phyloP scores from a whole-genome alignment of 2,888 invertebrate species.

The Eledone cirrhosa region DNA sequence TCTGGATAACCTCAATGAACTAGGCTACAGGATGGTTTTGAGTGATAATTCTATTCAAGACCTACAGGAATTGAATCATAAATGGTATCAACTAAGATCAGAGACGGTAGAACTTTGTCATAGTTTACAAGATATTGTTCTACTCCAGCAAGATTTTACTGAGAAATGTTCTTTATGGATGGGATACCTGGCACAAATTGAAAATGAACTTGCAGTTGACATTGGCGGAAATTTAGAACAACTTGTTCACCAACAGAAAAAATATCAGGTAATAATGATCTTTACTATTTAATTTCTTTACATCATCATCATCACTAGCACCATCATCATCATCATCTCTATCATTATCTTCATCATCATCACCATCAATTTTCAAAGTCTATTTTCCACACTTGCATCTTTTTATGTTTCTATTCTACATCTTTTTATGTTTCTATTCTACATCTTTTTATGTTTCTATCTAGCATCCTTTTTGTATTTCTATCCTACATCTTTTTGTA shows the following conservation, averaged over 20 bases:
- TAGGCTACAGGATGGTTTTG: constrained; percentile 60
- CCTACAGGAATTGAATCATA: constrained; percentile 57
- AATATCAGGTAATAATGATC: constrained; percentile 53
- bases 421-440: too few relatives aligned
- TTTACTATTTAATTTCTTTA: not conserved
- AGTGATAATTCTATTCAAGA: constrained; percentile 48
- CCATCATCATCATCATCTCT: too few relatives aligned
- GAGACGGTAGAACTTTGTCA: constrained; percentile 53
- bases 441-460: too few relatives aligned
- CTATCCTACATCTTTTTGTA: too few relatives aligned
- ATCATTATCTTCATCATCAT: too few relatives aligned
- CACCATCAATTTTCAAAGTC: too few relatives aligned
- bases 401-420: too few relatives aligned
- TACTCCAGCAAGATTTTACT: constrained; percentile 61
- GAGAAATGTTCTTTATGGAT: constrained; percentile 64
- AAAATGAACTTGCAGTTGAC: constrained; percentile 56
- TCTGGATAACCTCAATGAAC: constrained; percentile 59
- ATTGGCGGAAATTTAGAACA: constrained; percentile 58
- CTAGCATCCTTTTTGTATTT: too few relatives aligned
- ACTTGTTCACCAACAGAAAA: constrained; percentile 57
- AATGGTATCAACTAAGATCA: constrained; percentile 54
- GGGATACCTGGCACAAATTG: constrained; percentile 60
- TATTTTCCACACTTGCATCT: too few relatives aligned
- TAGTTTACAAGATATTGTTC: constrained; percentile 52
- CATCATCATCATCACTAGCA: not conserved